A percentile compares a stretch with the other conserved stretches of the same genome.
Conservation (phyloP, 2,113 vertebrate genomes). For the Polyodon spathula region DNA sequence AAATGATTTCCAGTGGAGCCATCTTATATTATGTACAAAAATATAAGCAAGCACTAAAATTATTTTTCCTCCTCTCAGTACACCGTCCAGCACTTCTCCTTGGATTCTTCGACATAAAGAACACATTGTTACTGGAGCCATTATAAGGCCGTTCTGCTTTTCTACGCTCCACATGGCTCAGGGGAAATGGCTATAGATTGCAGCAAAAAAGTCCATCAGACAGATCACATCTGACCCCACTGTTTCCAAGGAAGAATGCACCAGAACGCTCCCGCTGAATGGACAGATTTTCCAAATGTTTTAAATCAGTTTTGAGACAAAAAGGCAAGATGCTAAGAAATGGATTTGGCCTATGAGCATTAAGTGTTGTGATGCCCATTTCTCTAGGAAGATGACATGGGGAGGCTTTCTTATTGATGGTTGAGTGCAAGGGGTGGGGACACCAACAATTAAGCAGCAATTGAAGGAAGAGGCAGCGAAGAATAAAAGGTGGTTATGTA, state of each 20-base stretch:
- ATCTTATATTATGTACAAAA: conserved; percentile 72
- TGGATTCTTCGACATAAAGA: conserved; percentile 91
- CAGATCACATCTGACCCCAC: conserved; percentile 80
- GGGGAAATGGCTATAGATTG: conserved; percentile 85
- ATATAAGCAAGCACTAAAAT: conserved; percentile 64
- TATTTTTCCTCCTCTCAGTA: conserved; percentile 60
- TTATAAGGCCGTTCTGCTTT: conserved; percentile 72
- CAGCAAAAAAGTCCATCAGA: conserved; percentile 81
- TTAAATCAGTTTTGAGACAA: conserved; percentile 89
- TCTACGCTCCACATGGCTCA: conserved; percentile 68
- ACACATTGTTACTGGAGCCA: conserved; percentile 84
- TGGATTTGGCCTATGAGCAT: conserved; percentile 83
- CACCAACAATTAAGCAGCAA: conserved; percentile 84
- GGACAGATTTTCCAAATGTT: conserved; percentile 98
- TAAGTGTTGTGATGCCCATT: conserved; percentile 71
- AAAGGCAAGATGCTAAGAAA: conserved; percentile 73
- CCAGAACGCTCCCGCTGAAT: conserved; percentile 71
- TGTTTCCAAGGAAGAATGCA: conserved; percentile 65
- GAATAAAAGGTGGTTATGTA: conserved; percentile 64
- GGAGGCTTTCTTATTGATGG: conserved; percentile 68
- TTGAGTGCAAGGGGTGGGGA: conserved; percentile 57
- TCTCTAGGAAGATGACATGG: conserved; percentile 72
- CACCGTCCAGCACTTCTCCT: conserved; percentile 73
- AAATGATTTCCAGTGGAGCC: conserved; percentile 76
- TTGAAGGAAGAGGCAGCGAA: conserved; percentile 64